Evolutionary conservation across 2,888 invertebrate genomes (phyloP), one percentile per base, ranked within the genome.

Genomic region (Sympetrum striolatum): DNA sequence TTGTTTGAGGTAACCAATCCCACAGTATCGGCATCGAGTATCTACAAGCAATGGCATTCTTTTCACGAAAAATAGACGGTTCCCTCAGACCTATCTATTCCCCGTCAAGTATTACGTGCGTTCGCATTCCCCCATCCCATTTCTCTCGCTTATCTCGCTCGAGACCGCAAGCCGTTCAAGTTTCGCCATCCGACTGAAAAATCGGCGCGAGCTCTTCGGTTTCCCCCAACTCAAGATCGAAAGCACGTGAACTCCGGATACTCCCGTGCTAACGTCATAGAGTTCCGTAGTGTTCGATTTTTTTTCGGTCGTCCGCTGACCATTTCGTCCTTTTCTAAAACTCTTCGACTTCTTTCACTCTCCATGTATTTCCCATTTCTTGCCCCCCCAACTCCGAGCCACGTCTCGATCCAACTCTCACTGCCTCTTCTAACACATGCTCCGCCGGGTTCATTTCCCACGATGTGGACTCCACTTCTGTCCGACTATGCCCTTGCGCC

Each of bases 371-470:
- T 73, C 25, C 73, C 31, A 25, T 22, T 64, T 64, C 64, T 64
- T n/a, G n/a, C 22, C n/a, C 1, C 64, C 18, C 60, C 18, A 22
- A 22, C 60, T 0, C 60, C 60, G 22, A 6, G 5, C n/a, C 18
- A 18, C 60, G n/a, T 60, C 60, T 60, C 60, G 5, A 60, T n/a
- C 60, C 60, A 6, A 15, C 60, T 15, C 60, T 15, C 18, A 18
- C 60, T 64, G 25, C 81, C 82, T 58, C 82, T 31, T 39, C 60
- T 53, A 60, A 86, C 86, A 86, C 86, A 86, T 86, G 86, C 86
- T 86, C 60, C 58, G 60, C 37, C 60, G 86, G 64, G 53, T 60
- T 39, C 86, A 37, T 86, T 86, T 86, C 86, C 86, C 86, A 86
- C 86, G 86, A 64, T 39, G 86, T 64, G 86, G 37, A 37, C 86